phyloP scores from a whole-genome alignment of 23 tunicate genomes.

The Halocynthia roretzi region DNA sequence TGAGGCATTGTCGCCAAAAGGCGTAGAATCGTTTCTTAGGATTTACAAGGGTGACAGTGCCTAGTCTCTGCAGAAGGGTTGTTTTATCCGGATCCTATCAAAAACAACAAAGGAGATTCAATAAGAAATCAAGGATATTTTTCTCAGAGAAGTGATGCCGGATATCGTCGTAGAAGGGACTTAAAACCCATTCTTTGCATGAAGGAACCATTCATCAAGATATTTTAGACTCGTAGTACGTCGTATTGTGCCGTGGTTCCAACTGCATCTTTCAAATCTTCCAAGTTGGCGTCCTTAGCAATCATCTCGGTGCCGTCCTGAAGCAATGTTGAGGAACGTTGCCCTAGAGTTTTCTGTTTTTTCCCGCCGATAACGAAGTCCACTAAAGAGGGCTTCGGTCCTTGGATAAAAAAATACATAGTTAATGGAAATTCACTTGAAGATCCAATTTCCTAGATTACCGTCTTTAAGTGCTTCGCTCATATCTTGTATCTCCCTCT shows the following conservation, averaged over 20 bases:
- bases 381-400: conserved; percentile 49
- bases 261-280: conserved; percentile 49
- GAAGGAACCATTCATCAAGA: neutral
- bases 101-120: neutral
- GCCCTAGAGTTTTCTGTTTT: neutral
- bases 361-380: conserved; percentile 43
- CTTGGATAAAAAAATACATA: neutral
- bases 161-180: neutral
- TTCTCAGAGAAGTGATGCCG: neutral
- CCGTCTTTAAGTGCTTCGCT: neutral
- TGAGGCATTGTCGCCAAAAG: conserved; percentile 49
- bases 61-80: conserved; percentile 28
- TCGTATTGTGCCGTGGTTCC: conserved; percentile 15
- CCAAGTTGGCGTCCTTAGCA: conserved; percentile 39
- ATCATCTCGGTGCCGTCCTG: conserved; percentile 43
- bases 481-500: neutral
- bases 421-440: too few species aligned
- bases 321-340: conserved; percentile 27
- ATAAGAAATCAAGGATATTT: neutral
- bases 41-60: conserved; percentile 35
- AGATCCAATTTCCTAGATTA: neutral
- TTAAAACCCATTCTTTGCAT: too few species aligned
- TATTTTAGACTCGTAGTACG: neutral
- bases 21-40: conserved; percentile 43
- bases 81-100: conserved; percentile 47